Evolutionary conservation across 64 coral and sea anemone species (phyloP).

Genomic region (Montipora cactus): DNA sequence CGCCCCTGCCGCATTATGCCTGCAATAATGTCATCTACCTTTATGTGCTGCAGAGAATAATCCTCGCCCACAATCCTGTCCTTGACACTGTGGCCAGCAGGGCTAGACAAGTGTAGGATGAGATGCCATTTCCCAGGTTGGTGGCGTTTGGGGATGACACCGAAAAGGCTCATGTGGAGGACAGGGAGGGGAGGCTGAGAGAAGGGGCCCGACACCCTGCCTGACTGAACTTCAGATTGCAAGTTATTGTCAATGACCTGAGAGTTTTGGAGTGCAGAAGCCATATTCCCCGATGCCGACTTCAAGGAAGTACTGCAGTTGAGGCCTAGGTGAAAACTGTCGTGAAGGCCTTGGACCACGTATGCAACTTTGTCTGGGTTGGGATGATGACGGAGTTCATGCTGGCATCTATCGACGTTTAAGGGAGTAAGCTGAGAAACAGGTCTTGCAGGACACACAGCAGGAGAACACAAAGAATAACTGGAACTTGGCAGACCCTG

Average conservation of each 20-base stretch:
- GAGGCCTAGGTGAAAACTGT: neutral
- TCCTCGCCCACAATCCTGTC: slow-evolving; percentile 32
- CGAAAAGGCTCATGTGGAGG: slow-evolving; percentile 18
- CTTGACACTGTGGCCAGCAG: slow-evolving; percentile 59
- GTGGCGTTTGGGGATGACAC: slow-evolving; percentile 40
- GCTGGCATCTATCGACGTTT: neutral
- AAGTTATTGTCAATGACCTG: slow-evolving; percentile 51
- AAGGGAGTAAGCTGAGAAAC: neutral
- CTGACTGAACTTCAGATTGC: slow-evolving; percentile 5
- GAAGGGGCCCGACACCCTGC: slow-evolving; percentile 45
- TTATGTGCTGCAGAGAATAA: neutral
- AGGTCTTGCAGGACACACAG: neutral
- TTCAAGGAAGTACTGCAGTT: neutral
- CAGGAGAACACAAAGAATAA: no score
- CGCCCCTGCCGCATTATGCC: neutral
- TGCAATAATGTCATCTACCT: neutral
- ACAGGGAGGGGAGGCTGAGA: neutral
- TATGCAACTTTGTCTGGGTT: neutral
- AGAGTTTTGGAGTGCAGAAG: slow-evolving; percentile 28
- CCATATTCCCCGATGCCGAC: slow-evolving; percentile 25
- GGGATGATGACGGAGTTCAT: slow-evolving; percentile 4
- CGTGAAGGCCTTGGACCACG: neutral
- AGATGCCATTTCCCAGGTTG: slow-evolving; percentile 11
- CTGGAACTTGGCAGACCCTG: neutral
- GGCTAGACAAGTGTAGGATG: slow-evolving; percentile 52